Base-by-base conservation (phyloP, 2,888 invertebrate genomes). In the Drosophila histrio region DNA sequence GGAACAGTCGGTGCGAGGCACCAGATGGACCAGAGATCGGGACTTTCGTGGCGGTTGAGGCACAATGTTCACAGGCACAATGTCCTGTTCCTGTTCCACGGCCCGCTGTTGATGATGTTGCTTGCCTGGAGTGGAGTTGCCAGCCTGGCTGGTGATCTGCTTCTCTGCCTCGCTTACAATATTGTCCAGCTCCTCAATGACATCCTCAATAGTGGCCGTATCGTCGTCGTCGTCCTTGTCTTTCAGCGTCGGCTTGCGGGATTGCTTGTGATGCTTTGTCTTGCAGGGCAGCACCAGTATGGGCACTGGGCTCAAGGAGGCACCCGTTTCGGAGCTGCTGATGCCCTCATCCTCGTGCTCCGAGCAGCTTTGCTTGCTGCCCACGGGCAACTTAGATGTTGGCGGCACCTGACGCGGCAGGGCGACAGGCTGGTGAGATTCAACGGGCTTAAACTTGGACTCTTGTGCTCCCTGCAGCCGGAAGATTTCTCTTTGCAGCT, bases 281-380 rank as follows among this genome's bases (percentile, higher is more conserved):
- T 81, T 81, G 38, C 72, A 72, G 26, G 92, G 92, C 47, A 92
- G 79, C 11, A 91, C 91, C 30, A 91, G 79, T n/a, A 91, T 91
- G 26, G 92, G 92, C 88, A 96, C 96, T 0, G 96, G 96, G 66
- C 95, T 95, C 39, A 96, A 92, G 36, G 96, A 96, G 76, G 95
- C 93, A 50, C 92, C 92, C 11, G 93, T 92, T 89, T 97, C 97
- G 0, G 96, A 96, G 7, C 96, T 96, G 86, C 96, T 96, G 76
- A 97, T 97, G 5, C 97, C 97, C 93, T 97, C 97, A 88, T 97
- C 97, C 92, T 97, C 96, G 34, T 96, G 95, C 74, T 96, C 96
- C 5, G 96, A 95, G 38, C 95, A 95, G 86, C 94, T 94, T 43
- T 89, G 89, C 43, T 91, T 91, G 61, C 86, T 90, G 49, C 84